Evolutionary conservation across 2,113 vertebrate genomes (phyloP), one percentile per base, ranked within the genome.

Genomic region (Malaclemys terrapin): DNA sequence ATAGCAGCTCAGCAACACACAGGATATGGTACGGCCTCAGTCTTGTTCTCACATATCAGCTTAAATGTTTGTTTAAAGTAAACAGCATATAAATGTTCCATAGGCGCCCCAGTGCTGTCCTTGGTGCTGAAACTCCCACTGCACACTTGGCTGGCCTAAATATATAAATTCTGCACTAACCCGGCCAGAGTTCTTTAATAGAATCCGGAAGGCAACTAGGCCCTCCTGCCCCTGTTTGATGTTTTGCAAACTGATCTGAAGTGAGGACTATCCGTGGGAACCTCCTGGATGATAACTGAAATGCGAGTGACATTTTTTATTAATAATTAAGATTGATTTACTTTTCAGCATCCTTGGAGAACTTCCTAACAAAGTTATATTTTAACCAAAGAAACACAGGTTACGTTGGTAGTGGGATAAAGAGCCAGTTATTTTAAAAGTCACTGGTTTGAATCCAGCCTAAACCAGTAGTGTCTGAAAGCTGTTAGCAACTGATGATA

Each of bases 401-500:
- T 45, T 24, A 76, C 11, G 3, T 38, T 42, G 38, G 38, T 42
- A 76, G 38, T 38, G 72, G 24, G 72, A 76, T 45, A 35, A 31
- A 45, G 38, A 45, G 38, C 20, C 38, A 25, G 19, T 22, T 29
- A 27, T 13, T 47, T 47, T 11, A 13, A 29, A 47, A 47, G 42
- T 78, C 42, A 14, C 24, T 78, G 24, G 22, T 47, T 78, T 78
- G 75, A 47, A 29, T 78, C 24, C 25, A 45, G 42, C 24, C 42
- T 27, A 10, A 93, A 85, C 1, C 78, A 76, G 95, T 80, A 29
- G 75, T 1, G 25, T 0, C 7, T 1, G 80, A 87, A 57, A 24
- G 31, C 83, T 31, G 0, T 57, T 42, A 10, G 13, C 3, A 50
- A 65, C 54, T 0, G 0, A 19, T 0, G 27, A 52, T 29, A 1